Evolutionary conservation across 2,888 invertebrate genomes (phyloP), one percentile per base, ranked within the genome.

Genomic region (Scelioninae gen. 1): DNA sequence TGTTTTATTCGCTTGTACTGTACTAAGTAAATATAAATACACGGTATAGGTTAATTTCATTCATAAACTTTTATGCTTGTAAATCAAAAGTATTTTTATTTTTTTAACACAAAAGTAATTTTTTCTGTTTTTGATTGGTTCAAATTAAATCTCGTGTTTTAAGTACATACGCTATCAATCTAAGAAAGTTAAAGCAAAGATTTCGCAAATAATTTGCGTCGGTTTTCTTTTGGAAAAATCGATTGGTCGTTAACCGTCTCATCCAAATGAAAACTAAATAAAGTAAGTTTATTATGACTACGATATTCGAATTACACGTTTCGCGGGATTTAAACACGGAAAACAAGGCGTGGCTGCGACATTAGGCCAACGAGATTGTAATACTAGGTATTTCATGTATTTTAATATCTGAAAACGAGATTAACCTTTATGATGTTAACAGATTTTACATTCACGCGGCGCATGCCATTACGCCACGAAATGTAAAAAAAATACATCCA

Each of bases 391-490:
- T 74, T 60, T 74, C 34, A 74, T 66, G 53, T 65, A 58, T 79
- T 74, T 72, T 74, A 68, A 79, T 74, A 66, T 47, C 56, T 79
- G 23, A 43, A 60, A 79, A 49, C 71, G 56, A 72, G 58, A 72
- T 66, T 79, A 66, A 79, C 72, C 72, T 79, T 74, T 68, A 13
- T 79, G 62, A 60, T 66, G 65, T 72, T 72, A 74, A 66, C 72
- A 72, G 56, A 74, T 63, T 68, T 69, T 65, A 74, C n/a, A 29
- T 43, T 65, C 56, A 8, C 38, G 38, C 38, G 38, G 38, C 38
- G 38, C 38, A 11, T 11, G 38, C 9, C 9, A 38, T 11, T 38
- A 10, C 38, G 5, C 38, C 5, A 10, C 0, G 38, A 38, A n/a
- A 38, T 10, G 11, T 38, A 13, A 31, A 23, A 60, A n/a, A 72